Conservation (phyloP, 1,140 invertebrate species). For the Caerostris extrusa region DNA sequence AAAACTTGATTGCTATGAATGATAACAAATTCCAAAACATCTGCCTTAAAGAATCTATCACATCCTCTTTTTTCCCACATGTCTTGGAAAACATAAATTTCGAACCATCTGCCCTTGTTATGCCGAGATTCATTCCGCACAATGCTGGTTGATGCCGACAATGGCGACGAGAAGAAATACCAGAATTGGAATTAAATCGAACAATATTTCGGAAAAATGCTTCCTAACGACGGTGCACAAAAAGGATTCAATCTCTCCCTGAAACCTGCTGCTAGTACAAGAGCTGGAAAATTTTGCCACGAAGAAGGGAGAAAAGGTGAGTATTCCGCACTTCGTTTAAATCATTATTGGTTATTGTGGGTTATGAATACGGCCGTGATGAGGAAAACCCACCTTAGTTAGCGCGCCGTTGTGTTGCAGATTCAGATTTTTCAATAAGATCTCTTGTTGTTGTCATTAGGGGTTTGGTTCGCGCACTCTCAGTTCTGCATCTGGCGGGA, state of each 20-base stretch:
- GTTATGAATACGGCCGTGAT: not conserved
- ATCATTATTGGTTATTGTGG: conserved; percentile 29
- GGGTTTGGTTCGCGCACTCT: not conserved
- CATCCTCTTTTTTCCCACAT: not conserved
- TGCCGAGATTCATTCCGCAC: not conserved
- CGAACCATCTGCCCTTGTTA: not conserved
- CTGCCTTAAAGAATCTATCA: not conserved
- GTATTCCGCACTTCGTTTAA: not conserved
- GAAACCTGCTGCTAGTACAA: not conserved
- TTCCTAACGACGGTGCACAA: not conserved
- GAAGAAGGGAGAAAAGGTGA: not conserved
- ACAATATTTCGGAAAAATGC: not conserved
- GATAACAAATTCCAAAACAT: not conserved
- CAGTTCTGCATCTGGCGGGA: not conserved
- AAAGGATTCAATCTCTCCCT: not conserved
- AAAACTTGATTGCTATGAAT: too few species aligned
- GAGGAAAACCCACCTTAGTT: not conserved
- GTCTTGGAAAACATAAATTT: not conserved
- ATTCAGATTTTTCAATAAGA: not conserved
- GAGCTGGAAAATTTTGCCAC: not conserved
- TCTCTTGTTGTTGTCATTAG: not conserved
- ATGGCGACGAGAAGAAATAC: not conserved
- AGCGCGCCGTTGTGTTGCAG: not conserved
- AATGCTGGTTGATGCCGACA: not conserved
- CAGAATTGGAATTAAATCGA: conserved; percentile 8